These are phyloP conservation scores for Myiozetetes cayanensis DNA, from an alignment of 2,113 vertebrate genomes.

Conservation along the genomic window DNA sequence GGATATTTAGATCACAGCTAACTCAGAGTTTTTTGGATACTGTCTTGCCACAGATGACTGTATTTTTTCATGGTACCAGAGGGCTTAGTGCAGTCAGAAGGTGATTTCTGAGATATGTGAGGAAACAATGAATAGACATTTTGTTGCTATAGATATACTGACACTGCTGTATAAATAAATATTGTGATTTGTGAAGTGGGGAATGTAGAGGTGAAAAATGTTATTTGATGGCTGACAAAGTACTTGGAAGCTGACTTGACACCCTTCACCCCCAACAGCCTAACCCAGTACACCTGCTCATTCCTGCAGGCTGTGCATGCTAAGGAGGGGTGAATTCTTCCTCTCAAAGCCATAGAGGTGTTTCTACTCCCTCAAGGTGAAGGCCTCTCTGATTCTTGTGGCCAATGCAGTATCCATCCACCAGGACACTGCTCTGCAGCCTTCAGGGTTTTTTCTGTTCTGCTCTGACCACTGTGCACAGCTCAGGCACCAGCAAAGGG, in stretches of 20 bases:
- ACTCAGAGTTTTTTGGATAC: not conserved
- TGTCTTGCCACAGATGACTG: not conserved
- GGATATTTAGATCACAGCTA: not conserved
- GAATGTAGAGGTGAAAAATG: not conserved
- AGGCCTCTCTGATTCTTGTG: not conserved
- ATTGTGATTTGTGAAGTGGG: not conserved
- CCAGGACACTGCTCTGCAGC: not conserved
- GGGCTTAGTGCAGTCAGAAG: not conserved
- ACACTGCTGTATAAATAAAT: not conserved
- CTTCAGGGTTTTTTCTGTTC: not conserved
- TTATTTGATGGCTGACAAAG: not conserved
- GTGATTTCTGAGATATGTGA: not conserved
- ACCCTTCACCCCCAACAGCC: not conserved
- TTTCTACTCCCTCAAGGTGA: not conserved
- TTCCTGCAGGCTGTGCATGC: not conserved
- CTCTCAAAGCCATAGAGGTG: not conserved
- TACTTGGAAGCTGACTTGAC: not conserved
- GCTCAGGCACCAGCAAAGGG: not conserved
- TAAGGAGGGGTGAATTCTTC: not conserved
- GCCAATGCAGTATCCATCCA: not conserved
- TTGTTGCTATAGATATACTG: not conserved
- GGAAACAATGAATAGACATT: not conserved
- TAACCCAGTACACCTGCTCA: fast-evolving
- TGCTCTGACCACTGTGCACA: not conserved
- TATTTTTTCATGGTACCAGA: not conserved